A percentile compares a stretch with the other conserved stretches of the same genome.
phyloP scores from a whole-genome alignment of 2,113 vertebrate species.

The Setophaga coronata region DNA sequence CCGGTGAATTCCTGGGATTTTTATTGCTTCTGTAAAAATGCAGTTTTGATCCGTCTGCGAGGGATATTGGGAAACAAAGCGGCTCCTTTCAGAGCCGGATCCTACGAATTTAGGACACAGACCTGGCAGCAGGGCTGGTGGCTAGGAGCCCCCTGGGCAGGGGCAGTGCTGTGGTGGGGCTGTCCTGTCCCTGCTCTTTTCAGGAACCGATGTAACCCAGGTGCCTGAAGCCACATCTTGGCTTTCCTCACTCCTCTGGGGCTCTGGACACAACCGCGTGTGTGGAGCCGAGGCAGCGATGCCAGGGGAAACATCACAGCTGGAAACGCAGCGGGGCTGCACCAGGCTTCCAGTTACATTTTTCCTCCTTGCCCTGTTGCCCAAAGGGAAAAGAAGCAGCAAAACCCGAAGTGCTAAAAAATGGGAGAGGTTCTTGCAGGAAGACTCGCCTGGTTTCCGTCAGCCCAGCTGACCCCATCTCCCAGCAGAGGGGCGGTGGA shows the following conservation, averaged over 20 bases:
- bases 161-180: not conserved
- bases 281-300: not conserved
- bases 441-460: not conserved
- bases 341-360: not conserved
- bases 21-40: conserved; percentile 65
- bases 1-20: conserved; percentile 69
- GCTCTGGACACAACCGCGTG: not conserved
- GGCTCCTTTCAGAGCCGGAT: not conserved
- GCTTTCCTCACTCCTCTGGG: not conserved
- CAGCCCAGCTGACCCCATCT: not conserved
- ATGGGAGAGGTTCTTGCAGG: not conserved
- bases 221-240: not conserved
- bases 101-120: not conserved
- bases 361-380: conserved; percentile 8
- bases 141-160: not conserved
- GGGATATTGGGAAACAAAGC: conserved; percentile 54
- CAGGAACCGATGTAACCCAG: not conserved
- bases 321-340: not conserved
- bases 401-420: not conserved
- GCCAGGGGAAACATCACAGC: conserved; percentile 6
- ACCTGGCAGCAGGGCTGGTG: not conserved
- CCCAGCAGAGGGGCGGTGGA: not conserved
- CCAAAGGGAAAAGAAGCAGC: not conserved
- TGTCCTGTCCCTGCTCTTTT: not conserved
- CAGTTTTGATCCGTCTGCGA: conserved; percentile 41